A percentile compares a stretch with the other conserved stretches of the same genome.
These are phyloP conservation scores for Heliornis fulica DNA, from an alignment of 2,113 vertebrate genomes.

Conservation along the genomic window DNA sequence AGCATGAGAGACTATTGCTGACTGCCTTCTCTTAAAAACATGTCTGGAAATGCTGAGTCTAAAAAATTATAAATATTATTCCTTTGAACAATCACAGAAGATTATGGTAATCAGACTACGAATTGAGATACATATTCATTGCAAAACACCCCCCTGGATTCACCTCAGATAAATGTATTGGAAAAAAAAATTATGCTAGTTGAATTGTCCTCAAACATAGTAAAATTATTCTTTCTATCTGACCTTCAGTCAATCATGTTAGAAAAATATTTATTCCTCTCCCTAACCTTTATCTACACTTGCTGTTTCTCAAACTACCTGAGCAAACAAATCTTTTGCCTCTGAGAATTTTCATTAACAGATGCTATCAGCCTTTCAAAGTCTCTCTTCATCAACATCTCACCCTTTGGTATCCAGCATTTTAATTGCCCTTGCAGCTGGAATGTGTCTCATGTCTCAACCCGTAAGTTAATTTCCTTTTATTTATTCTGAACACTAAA, in stretches of 20 bases:
- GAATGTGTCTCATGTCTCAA: constrained; percentile 4
- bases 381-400: constrained; percentile 40
- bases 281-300: constrained; percentile 35
- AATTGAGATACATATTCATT: constrained; percentile 56
- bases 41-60: constrained; percentile 34
- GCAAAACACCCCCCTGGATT: background rate
- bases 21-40: background rate
- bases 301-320: constrained; percentile 40
- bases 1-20: background rate
- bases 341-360: constrained; percentile 55
- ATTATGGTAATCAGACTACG: constrained; percentile 63
- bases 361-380: constrained; percentile 53
- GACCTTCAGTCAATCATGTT: constrained; percentile 54
- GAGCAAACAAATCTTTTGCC: constrained; percentile 43
- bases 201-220: constrained; percentile 29
- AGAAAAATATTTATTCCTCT: constrained; percentile 51
- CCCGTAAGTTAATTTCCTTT: constrained; percentile 32
- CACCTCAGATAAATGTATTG: background rate
- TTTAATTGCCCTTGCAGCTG: constrained; percentile 58
- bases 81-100: constrained; percentile 55
- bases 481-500: constrained; percentile 49
- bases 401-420: constrained; percentile 33
- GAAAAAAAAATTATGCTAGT: background rate
- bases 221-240: constrained; percentile 34
- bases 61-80: constrained; percentile 55